A percentile compares a stretch with the other conserved stretches of the same genome.
phyloP scores from a whole-genome alignment of 64 coral and sea anemone species.

The Platygyra sinensis region DNA sequence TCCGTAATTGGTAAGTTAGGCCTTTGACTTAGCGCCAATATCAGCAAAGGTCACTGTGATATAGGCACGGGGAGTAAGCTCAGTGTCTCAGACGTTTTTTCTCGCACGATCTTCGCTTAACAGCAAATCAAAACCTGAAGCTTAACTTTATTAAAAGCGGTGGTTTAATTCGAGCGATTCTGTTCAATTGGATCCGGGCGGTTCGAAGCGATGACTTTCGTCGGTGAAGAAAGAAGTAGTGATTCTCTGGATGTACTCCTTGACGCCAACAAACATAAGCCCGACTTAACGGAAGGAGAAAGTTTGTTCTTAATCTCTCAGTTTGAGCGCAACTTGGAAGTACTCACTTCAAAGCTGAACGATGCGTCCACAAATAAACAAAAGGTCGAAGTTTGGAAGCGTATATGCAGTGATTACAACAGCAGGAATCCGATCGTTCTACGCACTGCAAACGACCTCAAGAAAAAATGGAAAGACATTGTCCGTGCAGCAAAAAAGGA shows the following conservation, averaged over 20 bases:
- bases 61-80: too few species aligned
- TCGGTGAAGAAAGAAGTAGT: neutral
- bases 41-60: too few species aligned
- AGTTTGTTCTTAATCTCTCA: slow-evolving; percentile 55
- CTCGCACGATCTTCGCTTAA: too few species aligned
- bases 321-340: slow-evolving; percentile 50
- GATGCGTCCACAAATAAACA: slow-evolving; percentile 56
- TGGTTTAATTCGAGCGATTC: slow-evolving; percentile 5
- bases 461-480: slow-evolving; percentile 73
- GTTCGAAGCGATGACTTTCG: neutral
- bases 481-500: slow-evolving; percentile 51
- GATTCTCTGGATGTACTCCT: slow-evolving; percentile 24
- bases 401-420: slow-evolving; percentile 53
- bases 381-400: slow-evolving; percentile 67
- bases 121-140: neutral
- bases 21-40: too few species aligned
- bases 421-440: slow-evolving; percentile 47
- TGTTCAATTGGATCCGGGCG: neutral
- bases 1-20: slow-evolving; percentile 1
- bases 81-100: too few species aligned
- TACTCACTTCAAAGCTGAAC: slow-evolving; percentile 60
- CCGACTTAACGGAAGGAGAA: slow-evolving; percentile 64
- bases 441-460: slow-evolving; percentile 48
- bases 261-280: slow-evolving; percentile 46
- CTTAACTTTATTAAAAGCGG: neutral